Evolutionary conservation across 2,888 invertebrate genomes (phyloP), one percentile per base, ranked within the genome.

Genomic region (Yponomeuta plumbellus): DNA sequence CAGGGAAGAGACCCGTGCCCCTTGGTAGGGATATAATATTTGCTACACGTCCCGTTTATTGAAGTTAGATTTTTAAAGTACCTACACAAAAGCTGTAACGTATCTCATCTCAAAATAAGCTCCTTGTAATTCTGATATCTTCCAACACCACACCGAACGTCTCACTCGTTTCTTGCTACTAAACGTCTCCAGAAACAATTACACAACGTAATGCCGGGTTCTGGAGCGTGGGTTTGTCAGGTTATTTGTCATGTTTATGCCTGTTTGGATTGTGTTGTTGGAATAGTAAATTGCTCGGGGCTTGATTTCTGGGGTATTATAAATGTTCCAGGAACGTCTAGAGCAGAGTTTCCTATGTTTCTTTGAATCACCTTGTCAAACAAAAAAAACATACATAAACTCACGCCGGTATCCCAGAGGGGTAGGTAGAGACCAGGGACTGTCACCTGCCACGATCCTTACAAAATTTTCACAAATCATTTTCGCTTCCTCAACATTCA

Each of bases 171-270:
- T 52, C 44, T 52, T 1, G 44, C 17, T 52, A 4, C 44, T 52
- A 52, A 52, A 52, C 44, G 44, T 52, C 44, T 52, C 44, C 44
- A 17, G 44, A 17, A 52, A 52, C 44, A 52, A 52, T 52, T 52
- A 52, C 44, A 52, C 44, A 52, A 52, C 44, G 44, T 17, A 52
- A 52, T 52, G 4, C 44, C 13, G 44, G 44, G 17, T 2, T 52
- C 2, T 52, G 17, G 44, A 52, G 17, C 17, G 0, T 52, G 44
- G 44, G 17, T 52, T 52, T 52, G 44, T 17, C 44, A 17, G 44
- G 44, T 52, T 52, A 52, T 52, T 52, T 52, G 44, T 52, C 44
- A 52, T 52, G 44, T 52, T 52, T 52, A 52, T 52, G 44, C 44
- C 44, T 52, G 44, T 17, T 52, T 2, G 17, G 44, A 52, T 52